Evolutionary conservation across 1,140 invertebrate genomes (phyloP).

Genomic region (Scaptomyza graminum): DNA sequence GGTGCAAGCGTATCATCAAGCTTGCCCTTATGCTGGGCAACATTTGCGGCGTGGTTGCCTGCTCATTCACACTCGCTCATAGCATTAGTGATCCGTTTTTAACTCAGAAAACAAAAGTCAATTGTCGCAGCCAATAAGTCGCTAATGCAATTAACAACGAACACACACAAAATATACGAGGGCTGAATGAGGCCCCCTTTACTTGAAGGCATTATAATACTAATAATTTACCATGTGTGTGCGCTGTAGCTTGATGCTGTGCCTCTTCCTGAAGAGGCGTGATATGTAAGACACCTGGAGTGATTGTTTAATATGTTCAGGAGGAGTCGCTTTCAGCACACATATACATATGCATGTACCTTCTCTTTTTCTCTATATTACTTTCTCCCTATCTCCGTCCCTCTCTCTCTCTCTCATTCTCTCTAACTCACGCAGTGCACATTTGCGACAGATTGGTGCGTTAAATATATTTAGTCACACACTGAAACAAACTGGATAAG

Average conservation of each 20-base stretch:
- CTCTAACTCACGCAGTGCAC: constrained; percentile 3
- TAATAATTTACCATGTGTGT: constrained; percentile 64
- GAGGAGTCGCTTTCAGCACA: constrained; percentile 1
- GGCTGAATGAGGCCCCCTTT: constrained; percentile 12
- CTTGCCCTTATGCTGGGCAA: constrained; percentile 13
- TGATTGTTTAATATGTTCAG: constrained; percentile 63
- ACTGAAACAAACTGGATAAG: constrained; percentile 18
- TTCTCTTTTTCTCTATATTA: not conserved
- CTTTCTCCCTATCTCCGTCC: not conserved
- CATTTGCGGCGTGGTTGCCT: constrained; percentile 40
- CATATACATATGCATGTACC: not conserved
- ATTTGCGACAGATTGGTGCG: constrained; percentile 82
- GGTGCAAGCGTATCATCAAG: constrained; percentile 18
- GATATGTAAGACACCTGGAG: constrained; percentile 83
- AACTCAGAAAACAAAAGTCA: constrained; percentile 65
- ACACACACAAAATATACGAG: constrained; percentile 38
- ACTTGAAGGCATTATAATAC: constrained; percentile 23
- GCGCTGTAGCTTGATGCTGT: constrained; percentile 15
- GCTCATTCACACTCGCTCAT: not conserved
- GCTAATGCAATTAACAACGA: constrained; percentile 81
- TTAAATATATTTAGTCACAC: constrained; percentile 81
- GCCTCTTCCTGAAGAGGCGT: constrained; percentile 59
- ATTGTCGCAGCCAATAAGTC: constrained; percentile 73
- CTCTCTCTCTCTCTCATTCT: not conserved
- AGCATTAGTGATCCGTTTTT: constrained; percentile 53